A percentile compares a stretch with the other conserved stretches of the same genome.
Evolutionary conservation across 2,888 invertebrate genomes (phyloP).

Genomic region (Macrosiphum euphorbiae): DNA sequence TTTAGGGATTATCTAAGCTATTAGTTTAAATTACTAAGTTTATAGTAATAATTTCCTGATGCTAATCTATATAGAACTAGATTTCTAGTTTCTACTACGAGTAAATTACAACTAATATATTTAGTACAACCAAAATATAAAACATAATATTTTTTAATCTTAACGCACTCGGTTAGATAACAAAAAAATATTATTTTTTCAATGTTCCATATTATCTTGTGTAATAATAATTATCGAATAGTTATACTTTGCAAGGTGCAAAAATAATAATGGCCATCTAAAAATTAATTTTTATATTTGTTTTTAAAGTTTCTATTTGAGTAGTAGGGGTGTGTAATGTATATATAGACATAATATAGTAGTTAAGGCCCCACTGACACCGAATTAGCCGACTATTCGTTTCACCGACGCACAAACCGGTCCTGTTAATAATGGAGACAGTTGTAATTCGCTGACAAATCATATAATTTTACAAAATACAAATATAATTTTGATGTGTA

Average conservation of each 20-base stretch:
- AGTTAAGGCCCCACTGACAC: not conserved
- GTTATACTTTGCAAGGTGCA: not conserved
- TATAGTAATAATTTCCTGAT: not conserved
- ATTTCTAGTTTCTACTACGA: not conserved
- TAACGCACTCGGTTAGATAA: not conserved
- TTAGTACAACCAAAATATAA: not conserved
- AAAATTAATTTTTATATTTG: not conserved
- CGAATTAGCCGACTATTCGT: not conserved
- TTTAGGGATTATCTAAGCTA: not conserved
- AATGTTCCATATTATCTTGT: not conserved
- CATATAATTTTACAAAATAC: not conserved
- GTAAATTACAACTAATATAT: slow-evolving; percentile 1
- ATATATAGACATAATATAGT: too few species aligned
- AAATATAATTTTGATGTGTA: not conserved
- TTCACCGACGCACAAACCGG: not conserved
- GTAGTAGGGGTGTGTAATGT: not conserved
- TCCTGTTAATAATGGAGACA: not conserved
- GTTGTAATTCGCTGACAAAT: not conserved
- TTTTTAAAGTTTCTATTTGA: not conserved
- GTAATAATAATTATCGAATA: not conserved
- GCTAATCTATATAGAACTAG: not conserved
- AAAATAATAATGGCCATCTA: not conserved
- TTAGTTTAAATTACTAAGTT: not conserved
- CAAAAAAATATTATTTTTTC: not conserved
- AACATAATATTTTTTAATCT: not conserved